Base-by-base conservation (phyloP, 1,140 invertebrate genomes). In the Camponotus pennsylvanicus region DNA sequence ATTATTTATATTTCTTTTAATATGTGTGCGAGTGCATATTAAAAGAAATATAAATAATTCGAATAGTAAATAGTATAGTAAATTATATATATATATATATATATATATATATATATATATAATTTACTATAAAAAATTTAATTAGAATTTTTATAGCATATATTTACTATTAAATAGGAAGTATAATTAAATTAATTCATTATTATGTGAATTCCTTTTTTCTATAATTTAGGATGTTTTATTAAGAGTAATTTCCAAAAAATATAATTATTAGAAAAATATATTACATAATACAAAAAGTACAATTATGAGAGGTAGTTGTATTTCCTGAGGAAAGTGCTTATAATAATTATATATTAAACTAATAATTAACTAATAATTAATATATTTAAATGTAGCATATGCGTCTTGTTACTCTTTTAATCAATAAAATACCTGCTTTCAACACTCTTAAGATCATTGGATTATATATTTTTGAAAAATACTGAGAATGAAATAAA, bases 261-360 rank as follows among this genome's bases (percentile, higher is more conserved):
- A 18, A 64, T 86, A 27, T 27, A 52, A 21, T 69, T 63, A 9
- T 13, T 59, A 86, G 27, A 67, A 70, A 84, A 67, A 27, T 71
- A 82, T 63, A 49, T 69, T 34, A 57, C 9, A 21, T 4, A 64
- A 21, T 49, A 15, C 27, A 32, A 57, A 40, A 32, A 40, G 37
- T 85, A 40, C 21, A 80, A 42, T 77, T 77, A 27, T 55, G 45
- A 27, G 61, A 78, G 32, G 32, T 67, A 79, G 76, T 69, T 79
- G 13, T 6, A 6, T 79, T 52, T 78, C 32, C 42, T 69, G 63
- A 79, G 59, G 18, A 15, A 52, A 52, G 27, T 34, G 34, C 18
- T 4, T 84, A 57, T 76, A 32, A n/a, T 57, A 57, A 37, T 69
- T 42, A 32, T 66, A 73, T 52, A 52, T 55, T 66, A 77, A 87